Base-by-base conservation (phyloP, 2,113 vertebrate species). In the Capreolus pygargus region DNA sequence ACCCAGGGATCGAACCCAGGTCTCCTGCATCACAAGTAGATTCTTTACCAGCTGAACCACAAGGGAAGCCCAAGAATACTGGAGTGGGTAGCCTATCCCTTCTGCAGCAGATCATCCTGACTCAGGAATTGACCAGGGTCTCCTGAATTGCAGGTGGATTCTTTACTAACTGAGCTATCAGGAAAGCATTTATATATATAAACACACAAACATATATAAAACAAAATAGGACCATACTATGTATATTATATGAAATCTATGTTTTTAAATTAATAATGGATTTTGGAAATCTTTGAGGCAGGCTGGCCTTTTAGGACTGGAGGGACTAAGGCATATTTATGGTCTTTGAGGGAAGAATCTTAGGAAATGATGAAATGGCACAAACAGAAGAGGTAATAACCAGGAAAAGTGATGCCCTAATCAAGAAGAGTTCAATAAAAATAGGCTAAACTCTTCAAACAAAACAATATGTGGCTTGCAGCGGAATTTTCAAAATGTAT, bases 241-340 rank as follows among this genome's bases (percentile, higher is more conserved):
- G 36, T 8, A 1, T 52, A 57, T 93, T 55, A 57, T 54, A 88
- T 83, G 78, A 89, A 95, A 64, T 78, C 74, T 61, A 33, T 83
- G 84, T 47, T 96, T 96, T 95, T 86, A 58, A 91, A 79, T 94
- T 91, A 83, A 86, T 58, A 30, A 47, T 39, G 74, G 55, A 89
- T 52, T 87, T 90, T 43, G 39, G 88, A 81, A 33, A 39, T 43
- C 70, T 93, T 57, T 58, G 76, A 19, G 39, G 92, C 70, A 57
- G 86, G 45, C 55, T 28, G 81, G 21, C 70, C 82, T 95, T 89
- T 83, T 1, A 58, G 86, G 39, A 30, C 67, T 2, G 0, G 57
- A 89, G 86, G 45, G 79, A 43, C 33, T 27, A 4, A 88, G 27
- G 52, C 1, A 11, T 70, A 45, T 84, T 81, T 33, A n/a, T 3